Evolutionary conservation across 2,888 invertebrate genomes (phyloP), one percentile per base, ranked within the genome.

Genomic region (Dryobota labecula): DNA sequence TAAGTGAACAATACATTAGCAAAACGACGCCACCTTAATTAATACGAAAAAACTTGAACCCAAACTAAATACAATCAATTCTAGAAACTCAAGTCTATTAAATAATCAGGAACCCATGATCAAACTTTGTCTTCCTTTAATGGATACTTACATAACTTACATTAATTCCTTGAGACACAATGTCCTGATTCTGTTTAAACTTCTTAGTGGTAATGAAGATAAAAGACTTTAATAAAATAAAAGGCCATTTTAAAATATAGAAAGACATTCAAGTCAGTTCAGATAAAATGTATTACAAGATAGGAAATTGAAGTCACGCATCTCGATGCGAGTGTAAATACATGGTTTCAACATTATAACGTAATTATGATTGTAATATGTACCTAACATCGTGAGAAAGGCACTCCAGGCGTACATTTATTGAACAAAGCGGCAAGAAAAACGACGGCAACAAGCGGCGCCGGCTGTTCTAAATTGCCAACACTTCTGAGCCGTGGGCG

Each of bases 391-490:
- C 84, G 90, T 90, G 90, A 90, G 89, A 93, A 92, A 90, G 87
- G 90, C 88, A 87, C 90, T 92, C 89, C 83, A 86, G 86, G 85
- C 91, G 89, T 90, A 92, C 93, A 93, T 94, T 94, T 93, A 94
- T 93, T 91, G 92, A 93, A 93, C 92, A 91, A 92, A 92, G 92
- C 88, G 91, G 90, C 90, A 91, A 91, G 93, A 94, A 93, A 94
- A 94, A 94, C 92, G 94, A 89, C 89, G 91, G 90, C 90, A 91
- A 93, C 93, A 92, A 91, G 90, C 90, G 88, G 90, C 90, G 86
- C 94, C 95, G 92, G 93, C 90, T 95, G 94, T 89, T 90, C 92
- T 88, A 91, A 94, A 95, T 94, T 92, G 93, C 93, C 92, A 91
- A 92, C 94, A 93, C 93, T 91, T 91, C 89, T 83, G 90, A 87